Percentiles rank a stretch among this genome's conserved stretches.
Evolutionary conservation across 2,888 invertebrate species (phyloP).

Genomic region (Cheilosia variabilis): DNA sequence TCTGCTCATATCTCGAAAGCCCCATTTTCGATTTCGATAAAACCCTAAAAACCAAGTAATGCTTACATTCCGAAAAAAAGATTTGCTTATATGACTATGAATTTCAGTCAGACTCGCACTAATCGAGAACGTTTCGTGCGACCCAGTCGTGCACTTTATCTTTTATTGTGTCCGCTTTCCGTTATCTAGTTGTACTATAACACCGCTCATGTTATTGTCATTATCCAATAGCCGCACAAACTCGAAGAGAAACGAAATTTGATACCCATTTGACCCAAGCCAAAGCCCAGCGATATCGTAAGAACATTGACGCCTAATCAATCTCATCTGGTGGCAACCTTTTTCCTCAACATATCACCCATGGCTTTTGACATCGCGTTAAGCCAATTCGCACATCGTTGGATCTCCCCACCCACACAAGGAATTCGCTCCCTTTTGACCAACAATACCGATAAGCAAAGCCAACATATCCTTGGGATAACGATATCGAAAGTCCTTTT

Average conservation of each 20-base stretch:
- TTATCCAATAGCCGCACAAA: neutral
- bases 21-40: too few relatives aligned
- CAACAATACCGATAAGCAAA: conserved; percentile 53
- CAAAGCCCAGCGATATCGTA: neutral
- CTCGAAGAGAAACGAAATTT: neutral
- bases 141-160: too few relatives aligned
- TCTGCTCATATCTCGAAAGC: too few relatives aligned
- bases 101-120: too few relatives aligned
- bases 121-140: too few relatives aligned
- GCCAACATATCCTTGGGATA: conserved; percentile 44
- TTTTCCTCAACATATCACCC: conserved; percentile 30
- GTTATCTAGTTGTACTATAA: too few relatives aligned
- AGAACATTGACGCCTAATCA: conserved; percentile 51
- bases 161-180: too few relatives aligned
- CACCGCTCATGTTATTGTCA: neutral
- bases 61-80: too few relatives aligned
- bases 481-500: conserved; percentile 52
- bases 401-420: conserved; percentile 15
- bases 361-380: conserved; percentile 49
- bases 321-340: conserved; percentile 45
- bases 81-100: too few relatives aligned
- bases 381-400: conserved; percentile 66
- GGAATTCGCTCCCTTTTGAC: conserved; percentile 36
- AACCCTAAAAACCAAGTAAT: too few relatives aligned
- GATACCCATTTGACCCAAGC: neutral